Percentiles rank a stretch among this genome's conserved stretches.
These are phyloP conservation scores for Fistularia tabacaria DNA, from an alignment of 2,797 vertebrate species.

Conservation along the genomic window DNA sequence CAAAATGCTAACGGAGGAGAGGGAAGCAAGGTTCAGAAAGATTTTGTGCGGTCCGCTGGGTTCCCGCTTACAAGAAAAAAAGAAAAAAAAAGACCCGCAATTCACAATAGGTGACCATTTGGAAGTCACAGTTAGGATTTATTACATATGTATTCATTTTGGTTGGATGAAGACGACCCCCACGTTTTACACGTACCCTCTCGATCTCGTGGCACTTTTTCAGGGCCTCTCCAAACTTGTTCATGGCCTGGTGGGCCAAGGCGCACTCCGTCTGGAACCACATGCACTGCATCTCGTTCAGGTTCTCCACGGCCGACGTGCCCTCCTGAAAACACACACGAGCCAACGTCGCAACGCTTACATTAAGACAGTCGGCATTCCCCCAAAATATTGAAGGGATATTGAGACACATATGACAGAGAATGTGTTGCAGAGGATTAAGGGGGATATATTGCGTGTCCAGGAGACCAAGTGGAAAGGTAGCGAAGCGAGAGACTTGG, in stretches of 20 bases:
- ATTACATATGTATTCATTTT: too few species aligned
- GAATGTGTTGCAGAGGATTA: too few species aligned
- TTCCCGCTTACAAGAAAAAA: background rate
- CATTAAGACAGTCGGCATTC: too few species aligned
- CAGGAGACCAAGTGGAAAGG: too few species aligned
- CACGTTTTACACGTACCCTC: slow-evolving; percentile 77
- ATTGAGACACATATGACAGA: too few species aligned
- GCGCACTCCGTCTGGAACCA: slow-evolving; percentile 99
- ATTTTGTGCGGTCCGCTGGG: background rate
- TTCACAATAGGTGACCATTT: background rate
- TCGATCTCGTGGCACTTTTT: slow-evolving; percentile 99
- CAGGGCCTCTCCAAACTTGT: slow-evolving; percentile 95
- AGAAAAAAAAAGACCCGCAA: background rate
- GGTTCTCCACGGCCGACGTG: slow-evolving; percentile 94
- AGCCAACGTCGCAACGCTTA: too few species aligned
- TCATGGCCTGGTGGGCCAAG: slow-evolving; percentile 92
- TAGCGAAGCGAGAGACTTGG: too few species aligned
- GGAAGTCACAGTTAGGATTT: too few species aligned
- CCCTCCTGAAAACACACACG: slow-evolving; percentile 81
- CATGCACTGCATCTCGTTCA: slow-evolving; percentile 99
- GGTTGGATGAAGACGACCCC: background rate
- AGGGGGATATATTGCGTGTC: too few species aligned
- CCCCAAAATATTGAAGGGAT: too few species aligned
- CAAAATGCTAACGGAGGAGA: slow-evolving; percentile 85
- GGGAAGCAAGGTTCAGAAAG: too few species aligned